Base-by-base conservation (phyloP, 2,113 vertebrate genomes). In the Prionailurus bengalensis region DNA sequence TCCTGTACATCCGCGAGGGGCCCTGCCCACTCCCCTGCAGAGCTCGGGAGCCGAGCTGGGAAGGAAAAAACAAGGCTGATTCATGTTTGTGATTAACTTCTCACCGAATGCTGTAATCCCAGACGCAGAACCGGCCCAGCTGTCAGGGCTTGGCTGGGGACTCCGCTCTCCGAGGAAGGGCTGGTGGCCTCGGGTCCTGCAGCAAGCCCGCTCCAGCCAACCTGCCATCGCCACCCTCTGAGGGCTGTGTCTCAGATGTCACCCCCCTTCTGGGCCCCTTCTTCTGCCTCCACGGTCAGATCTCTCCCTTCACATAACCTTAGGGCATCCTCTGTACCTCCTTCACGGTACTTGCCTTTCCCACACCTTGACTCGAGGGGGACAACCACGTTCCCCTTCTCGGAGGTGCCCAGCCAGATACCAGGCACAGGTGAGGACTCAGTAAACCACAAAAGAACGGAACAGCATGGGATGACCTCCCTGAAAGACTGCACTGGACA, bases 21-120 rank as follows among this genome's bases (percentile, higher is more conserved):
- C 70, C 96, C 85, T 80, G 79, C 76, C 88, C 96, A 36, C 79
- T 76, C 87, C 86, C 92, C 90, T 17, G 74, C 71, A 80, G 96
- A 73, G 86, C 95, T 63, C 63, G 17, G 90, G 95, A 97, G 82
- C 93, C 0, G 0, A 31, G 70, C 17, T 1, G 29, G 42, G 95
- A 94, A 96, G 85, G 79, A 80, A 65, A 81, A 91, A 87, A 94
- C 95, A 92, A 80, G 96, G 87, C 83, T 63, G 94, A 96, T 95
- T 97, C 97, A 91, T 97, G 97, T 97, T 94, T 91, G 96, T 97
- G 97, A 97, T 97, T 96, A 97, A 96, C 97, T 94, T 73, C 97
- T 97, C 97, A 94, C 95, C 97, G 82, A 90, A 78, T 70, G 70
- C 92, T 96, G 94, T 93, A 95, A 97, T 71, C 89, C 94, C 97